A percentile compares a stretch with the other conserved stretches of the same genome.
phyloP scores from a whole-genome alignment of 1,140 invertebrate genomes.

The Drosophila takahashii region DNA sequence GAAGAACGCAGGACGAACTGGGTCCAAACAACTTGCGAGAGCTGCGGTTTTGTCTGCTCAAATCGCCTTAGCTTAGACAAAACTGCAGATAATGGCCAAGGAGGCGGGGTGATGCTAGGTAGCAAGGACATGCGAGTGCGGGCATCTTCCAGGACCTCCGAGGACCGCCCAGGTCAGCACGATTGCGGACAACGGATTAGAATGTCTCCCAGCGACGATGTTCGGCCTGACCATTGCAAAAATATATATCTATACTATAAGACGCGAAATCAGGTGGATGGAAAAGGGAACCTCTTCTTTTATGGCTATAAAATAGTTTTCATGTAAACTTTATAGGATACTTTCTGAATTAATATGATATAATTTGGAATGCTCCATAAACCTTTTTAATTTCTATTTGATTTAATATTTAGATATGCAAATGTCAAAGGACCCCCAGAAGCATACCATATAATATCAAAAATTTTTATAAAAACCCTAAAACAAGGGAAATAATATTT shows the following conservation, averaged over 20 bases:
- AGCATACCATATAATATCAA: too few relatives aligned
- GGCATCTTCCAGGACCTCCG: conserved; percentile 25
- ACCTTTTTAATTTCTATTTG: not conserved
- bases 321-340: too few relatives aligned
- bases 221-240: conserved; percentile 27
- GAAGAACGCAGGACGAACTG: conserved; percentile 42
- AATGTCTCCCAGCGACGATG: conserved; percentile 33
- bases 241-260: conserved; percentile 20
- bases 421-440: too few relatives aligned
- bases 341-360: not conserved
- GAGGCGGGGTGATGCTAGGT: conserved; percentile 31
- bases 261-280: conserved; percentile 29
- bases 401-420: not conserved
- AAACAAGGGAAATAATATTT: too few relatives aligned
- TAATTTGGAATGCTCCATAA: too few relatives aligned
- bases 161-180: conserved; percentile 41
- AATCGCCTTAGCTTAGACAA: conserved; percentile 80
- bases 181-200: conserved; percentile 60
- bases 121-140: conserved; percentile 14
- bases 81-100: conserved; percentile 61
- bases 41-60: conserved; percentile 78
- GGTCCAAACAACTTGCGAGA: conserved; percentile 77
- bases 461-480: too few relatives aligned
- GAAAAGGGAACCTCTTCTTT: conserved; percentile 3
- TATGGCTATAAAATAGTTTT: not conserved